Base-by-base conservation (phyloP, 2,888 invertebrate genomes). In the Aricia artaxerxes region DNA sequence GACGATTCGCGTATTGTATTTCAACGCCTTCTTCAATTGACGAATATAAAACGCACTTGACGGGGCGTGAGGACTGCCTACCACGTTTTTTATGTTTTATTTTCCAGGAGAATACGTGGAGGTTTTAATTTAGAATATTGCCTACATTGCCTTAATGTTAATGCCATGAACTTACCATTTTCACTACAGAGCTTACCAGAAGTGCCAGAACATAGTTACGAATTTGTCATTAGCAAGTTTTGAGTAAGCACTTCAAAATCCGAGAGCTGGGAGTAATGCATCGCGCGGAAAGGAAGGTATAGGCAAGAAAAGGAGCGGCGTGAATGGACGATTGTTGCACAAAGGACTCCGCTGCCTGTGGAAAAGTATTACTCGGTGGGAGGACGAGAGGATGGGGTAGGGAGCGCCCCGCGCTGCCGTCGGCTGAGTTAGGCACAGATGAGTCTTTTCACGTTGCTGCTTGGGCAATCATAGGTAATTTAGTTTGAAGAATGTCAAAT, bases 321-420 rank as follows among this genome's bases (percentile, higher is more conserved):
- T 83, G 82, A 81, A 83, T 81, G 81, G 79, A 75, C 79, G 80
- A 80, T 79, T 73, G 82, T 81, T 44, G 53, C 77, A 83, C 81
- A 81, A 82, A 82, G 79, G 75, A 73, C 73, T 77, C 31, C 24
- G 73, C 78, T 69, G 81, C 78, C 80, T 79, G 78, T 78, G 80
- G 79, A 78, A 80, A 78, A 81, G 80, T 81, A 82, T 83, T 82
- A 82, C 79, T 80, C 78, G 79, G 79, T 35, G 57, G 53, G 79
- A 57, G 60, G 76, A 77, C 69, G 77, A 49, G 38, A 78, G 78
- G 78, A 80, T 35, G 79, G 44, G 38, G 73, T 69, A 57, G 57
- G 60, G 44, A 7, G 24, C 57, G 35, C 40, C 76, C 64, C 76
- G 72, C 72, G 72, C 35, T 13, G 35, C 7, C 69, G 35, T 69